Evolutionary conservation across 1,140 invertebrate genomes (phyloP).

Genomic region (Teleopsis dalmanni): DNA sequence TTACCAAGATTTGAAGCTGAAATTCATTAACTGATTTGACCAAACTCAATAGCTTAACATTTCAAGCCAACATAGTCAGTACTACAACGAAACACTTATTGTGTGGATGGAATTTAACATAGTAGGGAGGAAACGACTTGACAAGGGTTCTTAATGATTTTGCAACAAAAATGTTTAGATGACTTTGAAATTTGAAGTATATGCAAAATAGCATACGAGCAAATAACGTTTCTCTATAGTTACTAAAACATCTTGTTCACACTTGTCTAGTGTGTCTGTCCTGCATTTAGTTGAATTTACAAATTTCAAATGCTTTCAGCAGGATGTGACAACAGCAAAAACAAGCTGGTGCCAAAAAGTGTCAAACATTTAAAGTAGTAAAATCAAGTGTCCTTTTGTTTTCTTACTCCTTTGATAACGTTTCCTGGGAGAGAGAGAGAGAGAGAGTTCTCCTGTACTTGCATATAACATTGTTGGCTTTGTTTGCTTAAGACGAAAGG

Average conservation of each 20-base stretch:
- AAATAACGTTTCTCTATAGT: conserved; percentile 2
- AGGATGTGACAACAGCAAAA: conserved; percentile 8
- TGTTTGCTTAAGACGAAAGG: conserved; percentile 4
- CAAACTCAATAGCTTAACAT: no score
- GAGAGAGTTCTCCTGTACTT: neutral
- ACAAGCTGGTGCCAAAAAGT: conserved; percentile 34
- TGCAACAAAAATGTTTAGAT: conserved; percentile 2
- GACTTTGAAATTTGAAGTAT: neutral
- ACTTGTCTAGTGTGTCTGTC: conserved; percentile 12
- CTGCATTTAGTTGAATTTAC: conserved; percentile 10
- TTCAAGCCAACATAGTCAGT: no score
- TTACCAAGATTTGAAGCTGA: no score
- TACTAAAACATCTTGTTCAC: conserved; percentile 18
- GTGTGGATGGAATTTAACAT: no score
- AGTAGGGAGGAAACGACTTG: conserved; percentile 13
- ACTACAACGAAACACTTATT: no score
- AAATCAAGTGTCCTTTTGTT: conserved; percentile 45
- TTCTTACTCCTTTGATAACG: conserved; percentile 5
- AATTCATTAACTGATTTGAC: no score
- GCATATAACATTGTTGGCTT: conserved; percentile 6
- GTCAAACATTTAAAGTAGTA: conserved; percentile 45
- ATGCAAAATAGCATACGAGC: neutral
- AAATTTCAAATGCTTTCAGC: conserved; percentile 8
- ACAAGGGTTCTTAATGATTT: conserved; percentile 18
- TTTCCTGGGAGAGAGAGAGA: neutral